Evolutionary conservation across 2,113 vertebrate species (phyloP), one percentile per base, ranked within the genome.

Genomic region (Lepisosteus oculatus): DNA sequence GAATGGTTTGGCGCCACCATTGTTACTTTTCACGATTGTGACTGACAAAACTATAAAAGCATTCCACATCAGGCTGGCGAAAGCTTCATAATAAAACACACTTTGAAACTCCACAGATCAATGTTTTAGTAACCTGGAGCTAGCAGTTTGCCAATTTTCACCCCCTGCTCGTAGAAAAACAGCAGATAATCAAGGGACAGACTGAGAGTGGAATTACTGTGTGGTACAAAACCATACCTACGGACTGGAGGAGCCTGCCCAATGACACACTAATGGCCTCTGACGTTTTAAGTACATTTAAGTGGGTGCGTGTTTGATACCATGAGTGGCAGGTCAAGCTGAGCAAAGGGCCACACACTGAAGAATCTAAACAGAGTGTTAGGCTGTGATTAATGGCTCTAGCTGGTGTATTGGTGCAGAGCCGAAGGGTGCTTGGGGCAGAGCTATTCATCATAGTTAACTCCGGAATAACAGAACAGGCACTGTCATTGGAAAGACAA

Each of bases 281-380:
- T 65, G 62, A 65, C 62, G 42, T 65, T 65, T 65, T 65, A 65
- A 65, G 62, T 65, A 65, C 17, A 65, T 42, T 29, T 65, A 65
- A 65, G 62, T 65, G 62, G 62, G 62, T 17, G 29, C 8, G 62
- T 43, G 17, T 65, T 65, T 65, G 62, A 65, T 65, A 29, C 62
- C 62, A 3, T 43, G 62, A 65, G 62, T 65, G 62, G 62, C 62
- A 65, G 62, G n/a, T 65, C 62, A 65, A 65, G 62, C 62, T 29
- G 62, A 65, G 62, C 62, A 12, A 8, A 65, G 62, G 62, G 62
- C 62, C 62, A 65, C 62, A 65, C 62, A 65, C 17, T 41, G 62
- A 65, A 65, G 29, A 65, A 65, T 8, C 62, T 42, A 65, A 65
- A 65, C 62, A 65, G 29, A 65, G 29, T 65, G 62, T 65, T 65